Evolutionary conservation across 2,888 invertebrate species (phyloP).

Genomic region (Tenthredo livida): DNA sequence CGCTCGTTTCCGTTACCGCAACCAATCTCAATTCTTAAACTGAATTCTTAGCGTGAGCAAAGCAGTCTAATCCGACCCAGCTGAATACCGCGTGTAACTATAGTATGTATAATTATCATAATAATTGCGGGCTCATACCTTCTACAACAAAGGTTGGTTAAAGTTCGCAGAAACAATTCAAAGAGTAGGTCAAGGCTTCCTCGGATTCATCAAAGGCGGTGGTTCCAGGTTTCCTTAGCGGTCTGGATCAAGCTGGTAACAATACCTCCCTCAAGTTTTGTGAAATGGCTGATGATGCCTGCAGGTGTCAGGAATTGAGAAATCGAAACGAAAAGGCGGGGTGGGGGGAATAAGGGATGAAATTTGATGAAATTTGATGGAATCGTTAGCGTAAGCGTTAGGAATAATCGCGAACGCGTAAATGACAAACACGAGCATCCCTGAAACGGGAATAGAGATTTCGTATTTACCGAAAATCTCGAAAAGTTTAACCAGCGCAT

Average conservation of each 20-base stretch:
- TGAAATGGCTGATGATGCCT: not conserved
- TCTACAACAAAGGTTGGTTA: not conserved
- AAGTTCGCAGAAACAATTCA: conserved; percentile 27
- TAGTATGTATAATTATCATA: conserved; percentile 31
- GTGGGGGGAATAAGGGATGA: not conserved
- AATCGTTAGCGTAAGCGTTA: conserved; percentile 20
- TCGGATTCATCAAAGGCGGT: conserved; percentile 7
- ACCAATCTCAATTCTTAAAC: conserved; percentile 32
- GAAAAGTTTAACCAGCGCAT: conserved; percentile 42
- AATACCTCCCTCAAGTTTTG: not conserved
- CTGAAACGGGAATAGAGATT: not conserved
- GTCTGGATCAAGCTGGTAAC: conserved; percentile 10
- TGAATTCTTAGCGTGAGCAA: not conserved
- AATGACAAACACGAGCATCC: conserved; percentile 21
- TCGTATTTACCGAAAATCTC: conserved; percentile 39
- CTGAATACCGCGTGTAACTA: conserved; percentile 12
- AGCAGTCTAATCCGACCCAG: conserved; percentile 8
- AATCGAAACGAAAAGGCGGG: not conserved
- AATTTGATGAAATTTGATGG: conserved; percentile 25
- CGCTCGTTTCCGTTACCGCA: conserved; percentile 21
- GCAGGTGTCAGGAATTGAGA: not conserved
- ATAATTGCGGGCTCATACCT: conserved; percentile 5
- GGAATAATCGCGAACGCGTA: not conserved
- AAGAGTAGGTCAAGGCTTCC: conserved; percentile 29
- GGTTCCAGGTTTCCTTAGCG: conserved; percentile 17